Base-by-base conservation (phyloP, 2,113 vertebrate genomes). In the Gallinago jamesoni region DNA sequence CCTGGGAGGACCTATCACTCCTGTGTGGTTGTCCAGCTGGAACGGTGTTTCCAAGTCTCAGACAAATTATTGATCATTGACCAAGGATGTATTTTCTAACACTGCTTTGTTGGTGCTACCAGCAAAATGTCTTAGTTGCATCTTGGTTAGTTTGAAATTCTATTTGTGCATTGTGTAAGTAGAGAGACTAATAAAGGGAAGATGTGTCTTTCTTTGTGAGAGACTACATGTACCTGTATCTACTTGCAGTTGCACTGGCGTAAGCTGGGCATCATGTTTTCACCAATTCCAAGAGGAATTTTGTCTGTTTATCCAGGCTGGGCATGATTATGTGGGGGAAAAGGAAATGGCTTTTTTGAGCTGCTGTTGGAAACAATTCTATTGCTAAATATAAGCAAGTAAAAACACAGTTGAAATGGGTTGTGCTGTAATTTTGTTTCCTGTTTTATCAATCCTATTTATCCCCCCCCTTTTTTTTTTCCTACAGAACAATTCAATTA, bases 401-500 rank as follows among this genome's bases (percentile, higher is more conserved):
- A 69, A 95, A 95, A 86, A 89, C 62, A 83, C 12, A 37, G 84
- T 89, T 83, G 87, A 89, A 95, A 80, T 72, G 72, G 77, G 74
- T 67, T 90, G 78, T 87, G 55, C 68, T 80, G 70, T 79, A 84
- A 84, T 93, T 90, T 79, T 80, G 59, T 90, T 96, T 94, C 96
- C 95, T 91, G 92, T 94, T 95, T 93, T 84, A 95, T 75, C 25
- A 82, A 64, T 70, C 9, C 15, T 67, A 70, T 75, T 85, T 64
- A 17, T 87, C 47, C 77, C n/a, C 53, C 10, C 7, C 60, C 94
- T 86, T 84, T 39, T 97, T 79, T 94, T 53, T 39, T 1, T 69
- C 56, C 83, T 93, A 41, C 97, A 99, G 99, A 98, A 98, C 93
- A 99, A 99, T 93, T 96, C 98, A 91, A 99, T 99, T 97, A 99